phyloP scores from a whole-genome alignment of 2,888 invertebrate genomes.

The Cephus spinipes region DNA sequence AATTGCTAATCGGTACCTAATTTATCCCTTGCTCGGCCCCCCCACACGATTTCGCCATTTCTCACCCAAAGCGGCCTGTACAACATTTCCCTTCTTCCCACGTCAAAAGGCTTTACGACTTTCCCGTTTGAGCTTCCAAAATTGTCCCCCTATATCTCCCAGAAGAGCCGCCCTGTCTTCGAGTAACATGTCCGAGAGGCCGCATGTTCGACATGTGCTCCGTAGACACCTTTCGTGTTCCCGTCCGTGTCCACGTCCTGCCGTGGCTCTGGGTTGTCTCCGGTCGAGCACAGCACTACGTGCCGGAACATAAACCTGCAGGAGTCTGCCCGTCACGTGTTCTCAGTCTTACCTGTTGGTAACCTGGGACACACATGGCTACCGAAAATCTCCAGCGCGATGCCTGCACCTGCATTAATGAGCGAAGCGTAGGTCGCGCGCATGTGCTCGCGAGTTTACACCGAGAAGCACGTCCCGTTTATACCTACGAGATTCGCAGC shows the following conservation, averaged over 20 bases:
- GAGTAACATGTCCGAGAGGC: not conserved
- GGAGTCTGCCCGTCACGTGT: constrained; percentile 52
- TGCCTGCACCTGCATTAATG: constrained; percentile 53
- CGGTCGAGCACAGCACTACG: constrained; percentile 23
- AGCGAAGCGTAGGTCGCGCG: constrained; percentile 19
- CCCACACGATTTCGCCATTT: no score
- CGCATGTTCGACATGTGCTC: constrained; percentile 44
- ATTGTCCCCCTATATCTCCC: no score
- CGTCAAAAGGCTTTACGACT: no score
- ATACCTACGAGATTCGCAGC: not conserved
- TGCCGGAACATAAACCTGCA: constrained; percentile 37
- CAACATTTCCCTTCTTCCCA: no score
- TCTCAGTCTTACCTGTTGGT: constrained; percentile 45
- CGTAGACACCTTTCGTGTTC: constrained; percentile 42
- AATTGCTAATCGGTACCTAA: constrained; percentile 3
- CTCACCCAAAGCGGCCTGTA: no score
- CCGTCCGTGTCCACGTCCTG: constrained; percentile 21
- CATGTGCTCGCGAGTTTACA: constrained; percentile 25
- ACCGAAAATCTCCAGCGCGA: constrained; percentile 31
- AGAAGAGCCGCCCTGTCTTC: no score
- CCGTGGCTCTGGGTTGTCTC: no score
- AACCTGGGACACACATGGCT: constrained; percentile 47
- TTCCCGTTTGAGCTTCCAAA: no score
- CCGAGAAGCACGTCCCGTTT: constrained; percentile 24
- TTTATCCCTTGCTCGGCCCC: no score